Evolutionary conservation across 2,888 invertebrate genomes (phyloP), one percentile per base, ranked within the genome.

Genomic region (Xanthia icteritia): DNA sequence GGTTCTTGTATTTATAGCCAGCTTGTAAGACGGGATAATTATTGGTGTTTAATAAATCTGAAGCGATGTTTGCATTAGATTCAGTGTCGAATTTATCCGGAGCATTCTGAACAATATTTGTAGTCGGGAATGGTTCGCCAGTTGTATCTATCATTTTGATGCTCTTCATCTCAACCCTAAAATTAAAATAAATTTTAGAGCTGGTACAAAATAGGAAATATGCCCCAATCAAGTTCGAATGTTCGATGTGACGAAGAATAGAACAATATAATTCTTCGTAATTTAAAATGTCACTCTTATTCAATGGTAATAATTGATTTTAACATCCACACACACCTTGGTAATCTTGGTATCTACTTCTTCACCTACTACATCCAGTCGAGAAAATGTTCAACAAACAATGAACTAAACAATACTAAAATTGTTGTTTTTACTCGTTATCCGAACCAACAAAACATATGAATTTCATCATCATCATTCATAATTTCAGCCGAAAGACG

Each of bases 81-180:
- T 87, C 87, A n/a, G 51, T 42, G n/a, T 87, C 74, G n/a, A 66
- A 67, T 72, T 81, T 83, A 73, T 54, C 69, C 6, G 15, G 27
- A 39, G 60, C 13, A 23, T 61, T 54, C 11, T 63, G 70, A n/a
- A 45, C 13, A 36, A 39, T 6, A 20, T 39, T 42, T 56, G 27
- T 1, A 77, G 64, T 2, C 58, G 77, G 9, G 8, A 78, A 6
- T 48, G 85, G 76, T 27, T 85, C 82, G 15, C 86, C 82, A 15
- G 86, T 78, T n/a, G 82, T 27, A 61, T 89, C 87, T 2, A 92
- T 54, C 4, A 93, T 70, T 88, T 94, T 96, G 9, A 94, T 65
- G 72, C 95, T 95, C 82, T 95, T 94, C 9, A 96, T 84, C 88
- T 96, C 96, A 48, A 96, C 94, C 1, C 96, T 96, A 87, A 76